Evolutionary conservation across 2,888 invertebrate species (phyloP), one percentile per base, ranked within the genome.

Genomic region (Hirtodrosophila duncani): DNA sequence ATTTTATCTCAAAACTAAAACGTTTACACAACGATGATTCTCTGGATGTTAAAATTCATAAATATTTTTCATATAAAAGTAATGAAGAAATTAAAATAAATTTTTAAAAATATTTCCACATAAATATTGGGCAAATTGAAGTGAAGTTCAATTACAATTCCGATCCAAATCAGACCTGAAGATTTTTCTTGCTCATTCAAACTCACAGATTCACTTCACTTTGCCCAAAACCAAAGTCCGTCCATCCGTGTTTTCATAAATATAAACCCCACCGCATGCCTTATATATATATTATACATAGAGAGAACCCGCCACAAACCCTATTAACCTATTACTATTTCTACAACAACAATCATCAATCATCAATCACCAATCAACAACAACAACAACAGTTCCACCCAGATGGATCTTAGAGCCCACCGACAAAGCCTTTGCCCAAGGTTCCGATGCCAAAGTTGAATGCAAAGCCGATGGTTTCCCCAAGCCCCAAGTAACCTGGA

Each of bases 381-480:
- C n/a, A n/a, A 64, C 31, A 34, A 59, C 56, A 70, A 83, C 82
- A 97, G 97, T 97, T 83, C 97, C 97, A 81, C 97, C 97, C 63
- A 94, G 96, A 88, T 97, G 97, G 97, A 96, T 96, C 88, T 89
- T 96, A 83, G 96, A 96, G 88, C 97, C 97, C 44, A 95, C 95
- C 83, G 96, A 97, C 87, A 95, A 96, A 89, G 96, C 96, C 81
- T 96, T 96, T 88, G 96, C 96, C 67, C 96, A 96, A 89, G 96
- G 96, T 69, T 95, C 95, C 72, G 95, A 96, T 87, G 96, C 96
- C 70, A 93, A 95, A 86, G 94, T 97, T 81, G 96, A 97, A 90
- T 97, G 97, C 88, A 96, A 96, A 90, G 95, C 96, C 86, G 96
- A 96, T 89, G 96, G 97, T 81, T 97, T 96, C 89, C 97, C 96